A percentile compares a stretch with the other conserved stretches of the same genome.
Conservation (phyloP, 1,140 invertebrate species). For the Ericerus pela region DNA sequence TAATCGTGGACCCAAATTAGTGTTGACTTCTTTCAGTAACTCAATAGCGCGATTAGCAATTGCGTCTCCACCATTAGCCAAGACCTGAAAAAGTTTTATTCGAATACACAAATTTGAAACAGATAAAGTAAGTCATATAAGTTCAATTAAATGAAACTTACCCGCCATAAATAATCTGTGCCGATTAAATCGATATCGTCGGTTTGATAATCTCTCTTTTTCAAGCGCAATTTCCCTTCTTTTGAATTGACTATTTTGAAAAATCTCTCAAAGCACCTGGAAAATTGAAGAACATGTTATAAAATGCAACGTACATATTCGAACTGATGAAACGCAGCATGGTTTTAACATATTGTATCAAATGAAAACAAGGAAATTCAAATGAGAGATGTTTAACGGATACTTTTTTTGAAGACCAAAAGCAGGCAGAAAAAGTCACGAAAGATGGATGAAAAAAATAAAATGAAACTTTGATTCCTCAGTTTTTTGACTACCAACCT, state of each 20-base stretch:
- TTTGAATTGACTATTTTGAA: slow-evolving; percentile 94
- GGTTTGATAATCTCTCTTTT: slow-evolving; percentile 63
- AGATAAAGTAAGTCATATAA: no score
- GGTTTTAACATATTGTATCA: no score
- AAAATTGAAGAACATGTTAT: no score
- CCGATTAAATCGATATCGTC: slow-evolving; percentile 86
- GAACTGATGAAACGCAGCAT: no score
- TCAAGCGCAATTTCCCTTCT: slow-evolving; percentile 79
- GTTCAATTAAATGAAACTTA: slow-evolving; percentile 31
- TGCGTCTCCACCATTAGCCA: slow-evolving; percentile 75
- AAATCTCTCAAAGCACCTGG: slow-evolving; percentile 75
- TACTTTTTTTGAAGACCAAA: no score
- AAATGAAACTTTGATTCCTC: no score
- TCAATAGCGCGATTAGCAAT: slow-evolving; percentile 83
- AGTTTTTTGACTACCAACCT: no score
- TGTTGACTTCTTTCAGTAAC: slow-evolving; percentile 82
- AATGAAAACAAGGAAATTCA: no score
- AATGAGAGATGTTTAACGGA: no score
- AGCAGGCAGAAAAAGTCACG: no score
- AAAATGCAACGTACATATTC: no score
- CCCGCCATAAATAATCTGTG: slow-evolving; percentile 90
- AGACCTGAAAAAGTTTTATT: slow-evolving; percentile 40
- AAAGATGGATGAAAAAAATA: no score
- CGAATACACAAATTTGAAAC: neutral
- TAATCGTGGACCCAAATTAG: slow-evolving; percentile 75